phyloP scores from a whole-genome alignment of 2,113 vertebrate species.

The Anolis sagrei region DNA sequence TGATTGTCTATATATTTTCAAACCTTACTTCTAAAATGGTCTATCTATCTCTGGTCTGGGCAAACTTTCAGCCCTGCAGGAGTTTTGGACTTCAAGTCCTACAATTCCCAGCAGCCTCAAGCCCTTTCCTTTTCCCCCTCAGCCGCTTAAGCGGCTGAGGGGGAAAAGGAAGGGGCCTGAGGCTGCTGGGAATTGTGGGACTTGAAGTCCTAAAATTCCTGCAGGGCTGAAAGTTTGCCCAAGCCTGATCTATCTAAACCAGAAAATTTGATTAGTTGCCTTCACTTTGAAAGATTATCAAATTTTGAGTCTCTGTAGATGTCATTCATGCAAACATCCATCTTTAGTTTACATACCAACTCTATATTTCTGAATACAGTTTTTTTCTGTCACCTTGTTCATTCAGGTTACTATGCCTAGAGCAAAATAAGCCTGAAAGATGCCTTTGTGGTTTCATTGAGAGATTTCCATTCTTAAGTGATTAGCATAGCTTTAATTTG shows the following conservation, averaged over 20 bases:
- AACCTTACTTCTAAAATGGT: background rate
- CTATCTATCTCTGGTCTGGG: no score
- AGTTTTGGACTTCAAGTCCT: no score
- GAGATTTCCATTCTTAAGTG: background rate
- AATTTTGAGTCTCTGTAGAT: background rate
- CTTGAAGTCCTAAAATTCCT: no score
- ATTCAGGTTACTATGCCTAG: background rate
- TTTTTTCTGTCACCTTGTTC: background rate
- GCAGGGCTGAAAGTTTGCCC: no score
- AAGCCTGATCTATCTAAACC: no score
- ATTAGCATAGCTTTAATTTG: background rate
- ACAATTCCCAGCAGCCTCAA: no score
- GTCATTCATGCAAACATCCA: background rate
- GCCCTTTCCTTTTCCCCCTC: no score
- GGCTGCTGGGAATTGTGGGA: no score
- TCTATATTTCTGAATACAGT: background rate
- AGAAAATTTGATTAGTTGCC: background rate
- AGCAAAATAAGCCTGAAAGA: constrained; percentile 1
- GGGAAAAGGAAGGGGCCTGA: no score
- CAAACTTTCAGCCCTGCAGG: no score
- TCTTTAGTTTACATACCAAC: constrained; percentile 1
- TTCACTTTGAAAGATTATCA: background rate
- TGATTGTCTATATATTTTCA: background rate
- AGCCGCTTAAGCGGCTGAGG: no score
- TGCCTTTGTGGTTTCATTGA: background rate